These are phyloP conservation scores for Ophiodon elongatus DNA, from an alignment of 2,113 vertebrate species.

Conservation along the genomic window DNA sequence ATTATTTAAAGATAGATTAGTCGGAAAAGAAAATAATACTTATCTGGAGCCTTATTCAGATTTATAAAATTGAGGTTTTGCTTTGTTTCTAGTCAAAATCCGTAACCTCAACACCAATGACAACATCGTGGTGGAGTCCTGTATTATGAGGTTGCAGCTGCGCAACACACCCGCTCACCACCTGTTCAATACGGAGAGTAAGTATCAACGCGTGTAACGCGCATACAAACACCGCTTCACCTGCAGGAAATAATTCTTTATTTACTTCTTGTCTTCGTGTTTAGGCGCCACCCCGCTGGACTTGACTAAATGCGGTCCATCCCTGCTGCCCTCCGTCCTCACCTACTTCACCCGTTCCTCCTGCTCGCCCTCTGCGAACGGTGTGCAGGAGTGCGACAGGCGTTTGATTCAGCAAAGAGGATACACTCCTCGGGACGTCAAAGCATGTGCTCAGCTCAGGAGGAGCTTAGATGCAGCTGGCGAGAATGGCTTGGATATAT, in stretches of 20 bases:
- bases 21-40: not conserved
- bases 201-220: not conserved
- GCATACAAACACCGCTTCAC: not conserved
- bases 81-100: conserved; percentile 78
- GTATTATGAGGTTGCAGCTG: conserved; percentile 88
- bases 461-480: conserved; percentile 78
- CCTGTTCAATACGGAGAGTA: conserved; percentile 82
- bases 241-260: not conserved
- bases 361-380: conserved; percentile 76
- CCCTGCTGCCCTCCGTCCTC: conserved; percentile 85
- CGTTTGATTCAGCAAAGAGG: conserved; percentile 66
- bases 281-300: conserved; percentile 81
- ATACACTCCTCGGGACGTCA: conserved; percentile 82
- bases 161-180: conserved; percentile 77
- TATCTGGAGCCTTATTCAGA: not conserved
- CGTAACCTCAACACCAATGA: conserved; percentile 92
- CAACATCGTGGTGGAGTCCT: conserved; percentile 94
- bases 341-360: conserved; percentile 80
- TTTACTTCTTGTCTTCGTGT: not conserved
- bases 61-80: not conserved
- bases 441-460: conserved; percentile 79
- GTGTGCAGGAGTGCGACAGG: conserved; percentile 48
- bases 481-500: conserved; percentile 84
- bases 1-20: not conserved
- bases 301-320: conserved; percentile 70